Percentiles rank a stretch among this genome's conserved stretches.
These are phyloP conservation scores for Glossosoma conforme DNA, from an alignment of 1,140 invertebrate species.

Conservation along the genomic window DNA sequence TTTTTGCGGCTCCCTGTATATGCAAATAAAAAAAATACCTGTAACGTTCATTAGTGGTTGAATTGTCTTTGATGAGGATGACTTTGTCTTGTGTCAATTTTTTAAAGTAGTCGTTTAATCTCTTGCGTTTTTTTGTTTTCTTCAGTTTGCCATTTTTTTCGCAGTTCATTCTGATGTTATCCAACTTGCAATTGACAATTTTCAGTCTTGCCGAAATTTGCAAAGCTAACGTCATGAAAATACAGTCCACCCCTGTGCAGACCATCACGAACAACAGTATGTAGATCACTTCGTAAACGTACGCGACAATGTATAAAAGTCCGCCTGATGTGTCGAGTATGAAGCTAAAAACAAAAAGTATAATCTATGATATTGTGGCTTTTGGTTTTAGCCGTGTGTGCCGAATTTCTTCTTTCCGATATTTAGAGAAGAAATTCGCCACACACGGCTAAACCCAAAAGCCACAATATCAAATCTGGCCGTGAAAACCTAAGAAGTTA, in stretches of 20 bases:
- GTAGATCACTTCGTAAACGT: background rate
- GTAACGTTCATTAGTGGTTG: too few species aligned
- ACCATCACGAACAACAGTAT: background rate
- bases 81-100: background rate
- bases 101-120: background rate
- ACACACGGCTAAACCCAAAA: too few species aligned
- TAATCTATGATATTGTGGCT: too few species aligned
- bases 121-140: background rate
- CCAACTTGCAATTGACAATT: background rate
- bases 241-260: conserved; percentile 3
- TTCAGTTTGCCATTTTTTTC: background rate
- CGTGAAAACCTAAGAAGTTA: too few species aligned
- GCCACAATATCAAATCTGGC: too few species aligned
- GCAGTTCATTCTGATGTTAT: background rate
- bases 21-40: too few species aligned
- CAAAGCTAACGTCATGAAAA: background rate
- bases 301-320: background rate
- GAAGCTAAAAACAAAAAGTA: conserved; percentile 5
- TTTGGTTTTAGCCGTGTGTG: too few species aligned
- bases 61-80: too few species aligned
- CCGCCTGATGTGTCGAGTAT: conserved; percentile 3
- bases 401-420: too few species aligned
- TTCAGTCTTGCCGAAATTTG: background rate
- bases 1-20: too few species aligned
- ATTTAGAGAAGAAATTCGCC: too few species aligned